Conservation (phyloP, 2,113 vertebrate species). For the Tragulus kanchil region DNA sequence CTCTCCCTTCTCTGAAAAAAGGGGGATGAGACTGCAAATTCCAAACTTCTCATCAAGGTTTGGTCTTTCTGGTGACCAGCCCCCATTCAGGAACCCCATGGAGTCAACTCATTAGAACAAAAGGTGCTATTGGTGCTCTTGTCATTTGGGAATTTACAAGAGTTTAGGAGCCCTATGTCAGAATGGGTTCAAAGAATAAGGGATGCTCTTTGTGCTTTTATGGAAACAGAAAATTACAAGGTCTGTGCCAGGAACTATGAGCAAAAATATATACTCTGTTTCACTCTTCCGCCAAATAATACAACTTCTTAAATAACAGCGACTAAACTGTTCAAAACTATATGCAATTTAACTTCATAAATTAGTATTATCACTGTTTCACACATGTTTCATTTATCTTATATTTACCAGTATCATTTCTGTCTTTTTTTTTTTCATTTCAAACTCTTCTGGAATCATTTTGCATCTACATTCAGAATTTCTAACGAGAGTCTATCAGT, state of each 20-base stretch:
- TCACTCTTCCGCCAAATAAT: not conserved
- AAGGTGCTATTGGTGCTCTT: not conserved
- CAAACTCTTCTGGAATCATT: not conserved
- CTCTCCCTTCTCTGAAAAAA: not conserved
- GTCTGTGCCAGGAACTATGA: not conserved
- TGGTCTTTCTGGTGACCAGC: not conserved
- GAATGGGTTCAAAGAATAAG: not conserved
- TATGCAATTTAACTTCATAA: not conserved
- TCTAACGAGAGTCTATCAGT: not conserved
- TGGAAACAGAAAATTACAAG: not conserved
- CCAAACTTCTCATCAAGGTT: not conserved
- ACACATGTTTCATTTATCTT: not conserved
- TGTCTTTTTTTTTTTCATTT: not conserved
- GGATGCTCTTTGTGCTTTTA: not conserved
- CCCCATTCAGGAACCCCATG: not conserved
- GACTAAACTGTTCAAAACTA: slow-evolving; percentile 18
- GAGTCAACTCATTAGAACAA: not conserved
- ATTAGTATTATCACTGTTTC: not conserved
- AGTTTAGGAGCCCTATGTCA: not conserved
- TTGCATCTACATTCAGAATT: not conserved
- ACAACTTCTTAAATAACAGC: not conserved
- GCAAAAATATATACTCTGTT: not conserved
- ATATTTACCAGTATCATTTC: not conserved
- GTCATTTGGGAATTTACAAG: not conserved
- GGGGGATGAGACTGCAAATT: not conserved